Evolutionary conservation across 2,888 invertebrate genomes (phyloP).

Genomic region (Drosophila niveifrons): DNA sequence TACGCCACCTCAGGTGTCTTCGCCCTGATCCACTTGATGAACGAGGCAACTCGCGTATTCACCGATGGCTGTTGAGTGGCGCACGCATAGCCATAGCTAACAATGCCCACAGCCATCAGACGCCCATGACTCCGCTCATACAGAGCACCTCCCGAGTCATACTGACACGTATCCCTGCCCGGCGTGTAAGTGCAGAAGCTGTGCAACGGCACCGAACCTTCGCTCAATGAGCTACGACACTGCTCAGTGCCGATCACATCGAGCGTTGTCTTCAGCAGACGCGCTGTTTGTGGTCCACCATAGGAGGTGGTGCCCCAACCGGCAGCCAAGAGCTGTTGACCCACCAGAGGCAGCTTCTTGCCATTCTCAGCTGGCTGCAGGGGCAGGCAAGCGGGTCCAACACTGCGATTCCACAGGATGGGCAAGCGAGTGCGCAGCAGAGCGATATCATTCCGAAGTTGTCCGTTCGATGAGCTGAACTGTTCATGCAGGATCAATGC

Average conservation of each 20-base stretch:
- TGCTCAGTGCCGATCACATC: constrained; percentile 85
- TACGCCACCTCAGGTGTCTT: constrained; percentile 83
- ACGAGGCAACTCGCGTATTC: constrained; percentile 87
- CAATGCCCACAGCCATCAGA: constrained; percentile 86
- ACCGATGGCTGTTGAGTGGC: constrained; percentile 86
- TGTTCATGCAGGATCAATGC: constrained; percentile 85
- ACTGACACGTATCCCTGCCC: constrained; percentile 87
- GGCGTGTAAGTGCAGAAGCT: constrained; percentile 86
- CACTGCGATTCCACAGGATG: constrained; percentile 86
- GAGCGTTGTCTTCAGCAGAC: constrained; percentile 86
- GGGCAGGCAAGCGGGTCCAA: constrained; percentile 88
- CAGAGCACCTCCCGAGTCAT: constrained; percentile 87
- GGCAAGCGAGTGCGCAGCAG: constrained; percentile 85
- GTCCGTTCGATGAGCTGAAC: constrained; percentile 64
- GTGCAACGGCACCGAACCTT: constrained; percentile 58
- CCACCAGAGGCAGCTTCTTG: constrained; percentile 74
- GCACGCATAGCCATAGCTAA: constrained; percentile 87
- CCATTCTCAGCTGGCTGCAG: constrained; percentile 57
- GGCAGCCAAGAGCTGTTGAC: constrained; percentile 84
- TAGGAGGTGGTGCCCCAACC: constrained; percentile 88
- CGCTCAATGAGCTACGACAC: constrained; percentile 83
- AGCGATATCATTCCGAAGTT: constrained; percentile 87
- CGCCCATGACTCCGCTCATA: constrained; percentile 85
- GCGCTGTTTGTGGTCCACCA: constrained; percentile 86
- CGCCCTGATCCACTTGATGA: constrained; percentile 87